Percentiles rank a stretch among this genome's conserved stretches.
Conservation (phyloP, 2,888 invertebrate species). For the Zhuqinia jingwanae region DNA sequence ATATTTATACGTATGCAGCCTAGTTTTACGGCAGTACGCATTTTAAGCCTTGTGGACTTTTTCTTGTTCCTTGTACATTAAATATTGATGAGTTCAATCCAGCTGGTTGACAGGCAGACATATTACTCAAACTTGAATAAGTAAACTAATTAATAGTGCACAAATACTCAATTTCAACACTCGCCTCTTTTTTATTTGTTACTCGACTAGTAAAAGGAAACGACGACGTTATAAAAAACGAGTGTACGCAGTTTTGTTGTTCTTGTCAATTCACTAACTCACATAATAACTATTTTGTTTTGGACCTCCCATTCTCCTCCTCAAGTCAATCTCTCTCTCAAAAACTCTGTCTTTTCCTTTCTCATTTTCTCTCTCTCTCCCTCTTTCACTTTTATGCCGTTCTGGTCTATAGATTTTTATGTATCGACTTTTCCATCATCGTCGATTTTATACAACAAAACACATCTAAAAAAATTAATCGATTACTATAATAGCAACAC, state of each 20-base stretch:
- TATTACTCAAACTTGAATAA: neutral
- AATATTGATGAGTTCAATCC: constrained; percentile 24
- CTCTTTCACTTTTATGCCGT: no score
- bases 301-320: neutral
- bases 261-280: neutral
- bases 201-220: neutral
- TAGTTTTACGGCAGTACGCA: no score
- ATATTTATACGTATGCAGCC: no score
- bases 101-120: neutral
- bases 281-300: neutral
- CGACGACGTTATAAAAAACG: no score
- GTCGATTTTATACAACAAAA: neutral
- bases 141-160: constrained; percentile 15
- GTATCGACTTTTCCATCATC: neutral
- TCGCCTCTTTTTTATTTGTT: neutral
- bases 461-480: neutral
- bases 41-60: neutral
- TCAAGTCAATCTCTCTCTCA: neutral
- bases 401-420: no score
- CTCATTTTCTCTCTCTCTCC: no score
- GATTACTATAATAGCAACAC: neutral
- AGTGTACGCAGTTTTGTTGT: neutral
- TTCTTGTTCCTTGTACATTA: neutral
- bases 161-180: neutral
- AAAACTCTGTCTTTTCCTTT: neutral